Base-by-base conservation (phyloP, 2,888 invertebrate species). In the Penaeus monodon region DNA sequence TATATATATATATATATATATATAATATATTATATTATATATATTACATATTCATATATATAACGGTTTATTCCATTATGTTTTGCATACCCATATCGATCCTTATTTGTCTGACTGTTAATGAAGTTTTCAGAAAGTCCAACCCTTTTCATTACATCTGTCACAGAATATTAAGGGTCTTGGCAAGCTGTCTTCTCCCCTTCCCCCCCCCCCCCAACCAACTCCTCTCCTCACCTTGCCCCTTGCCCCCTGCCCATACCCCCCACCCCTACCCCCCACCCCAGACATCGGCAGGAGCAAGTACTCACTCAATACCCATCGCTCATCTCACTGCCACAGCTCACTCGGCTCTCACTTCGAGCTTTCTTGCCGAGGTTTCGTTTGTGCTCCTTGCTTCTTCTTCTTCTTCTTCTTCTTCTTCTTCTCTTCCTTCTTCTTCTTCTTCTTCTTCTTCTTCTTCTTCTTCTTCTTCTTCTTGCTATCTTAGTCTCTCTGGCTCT, bases 321-420 rank as follows among this genome's bases (percentile, higher is more conserved):
- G 49, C 44, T 81, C 81, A 66, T 81, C 66, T 66, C 27, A 20
- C 81, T 81, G 33, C 65, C 65, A 38, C 68, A 49, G n/a, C 68
- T 27, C n/a, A 17, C 66, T 66, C 68, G 65, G n/a, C 14, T 27
- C 44, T n/a, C 44, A 20, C 57, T 17, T 14, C 17, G 17, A 4
- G 2, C 57, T 22, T 73, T 38, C 38, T 38, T 38, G 6, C 3
- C 73, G 12, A 29, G 1, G 4, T 4, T 38, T 73, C 29, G 17
- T 20, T 66, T 81, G 65, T 66, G 33, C 44, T 66, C 12, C 33
- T 38, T 33, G 33, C 7, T 38, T 27, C 27, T 27, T 29, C 22
- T 38, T 65, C 65, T 24, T 33, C n/a, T n/a, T 20, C 22, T 20
- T 29, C n/a, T 22, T 33, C 12, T 17, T 14, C 81, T 66, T 49